A percentile compares a stretch with the other conserved stretches of the same genome.
Evolutionary conservation across 2,797 vertebrate genomes (phyloP).

Genomic region (Pampus argenteus): DNA sequence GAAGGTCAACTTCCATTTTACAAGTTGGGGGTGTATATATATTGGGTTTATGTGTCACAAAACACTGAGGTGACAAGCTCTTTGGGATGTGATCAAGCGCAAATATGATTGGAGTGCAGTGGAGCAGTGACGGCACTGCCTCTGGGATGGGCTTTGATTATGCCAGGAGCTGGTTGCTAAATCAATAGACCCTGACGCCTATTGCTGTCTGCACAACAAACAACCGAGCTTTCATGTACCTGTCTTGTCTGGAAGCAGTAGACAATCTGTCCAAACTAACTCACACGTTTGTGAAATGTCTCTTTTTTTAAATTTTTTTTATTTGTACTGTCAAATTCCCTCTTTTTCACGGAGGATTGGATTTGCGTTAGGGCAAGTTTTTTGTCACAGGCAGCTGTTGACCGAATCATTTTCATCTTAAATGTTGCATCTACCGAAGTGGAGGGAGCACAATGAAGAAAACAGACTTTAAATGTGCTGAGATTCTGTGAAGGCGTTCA

Average conservation of each 20-base stretch:
- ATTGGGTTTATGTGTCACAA: slow-evolving; percentile 77
- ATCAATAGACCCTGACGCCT: slow-evolving; percentile 78
- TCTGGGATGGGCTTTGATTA: slow-evolving; percentile 78
- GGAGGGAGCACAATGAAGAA: slow-evolving; percentile 33
- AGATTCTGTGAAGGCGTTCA: slow-evolving; percentile 35
- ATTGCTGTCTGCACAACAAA: slow-evolving; percentile 70
- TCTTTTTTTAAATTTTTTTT: slow-evolving; percentile 29
- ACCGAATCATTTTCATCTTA: slow-evolving; percentile 35
- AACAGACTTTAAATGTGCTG: slow-evolving; percentile 34
- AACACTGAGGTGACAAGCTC: slow-evolving; percentile 78
- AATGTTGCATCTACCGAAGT: slow-evolving; percentile 21
- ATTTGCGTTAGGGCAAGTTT: slow-evolving; percentile 26
- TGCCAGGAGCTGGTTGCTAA: slow-evolving; percentile 72
- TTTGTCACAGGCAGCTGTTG: slow-evolving; percentile 16
- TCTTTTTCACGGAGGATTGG: slow-evolving; percentile 12
- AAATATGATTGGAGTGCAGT: slow-evolving; percentile 81
- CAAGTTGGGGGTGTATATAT: slow-evolving; percentile 62
- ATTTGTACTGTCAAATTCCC: slow-evolving; percentile 17
- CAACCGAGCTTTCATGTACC: slow-evolving; percentile 55
- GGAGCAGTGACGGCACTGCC: slow-evolving; percentile 69
- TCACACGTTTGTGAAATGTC: slow-evolving; percentile 25
- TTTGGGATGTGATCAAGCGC: slow-evolving; percentile 78
- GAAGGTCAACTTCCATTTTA: slow-evolving; percentile 78
- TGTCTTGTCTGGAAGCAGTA: slow-evolving; percentile 51
- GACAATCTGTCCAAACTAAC: slow-evolving; percentile 41